Conservation (phyloP, 2,888 invertebrate genomes). For the Scelioninae gen. 2 region DNA sequence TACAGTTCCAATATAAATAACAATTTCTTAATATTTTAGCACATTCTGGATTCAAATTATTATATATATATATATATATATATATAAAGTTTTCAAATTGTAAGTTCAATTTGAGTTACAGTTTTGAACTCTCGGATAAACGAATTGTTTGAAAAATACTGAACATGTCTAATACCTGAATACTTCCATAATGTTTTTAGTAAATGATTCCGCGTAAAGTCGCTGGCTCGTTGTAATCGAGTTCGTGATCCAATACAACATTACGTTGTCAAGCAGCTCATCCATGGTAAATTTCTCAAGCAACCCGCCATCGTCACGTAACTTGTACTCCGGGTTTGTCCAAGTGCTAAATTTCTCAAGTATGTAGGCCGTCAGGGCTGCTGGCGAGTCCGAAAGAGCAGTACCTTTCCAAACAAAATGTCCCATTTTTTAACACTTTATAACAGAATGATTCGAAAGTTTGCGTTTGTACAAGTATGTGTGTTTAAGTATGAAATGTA, state of each 20-base stretch:
- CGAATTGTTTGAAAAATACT: too few relatives aligned
- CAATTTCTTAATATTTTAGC: too few relatives aligned
- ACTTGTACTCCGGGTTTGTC: conserved; percentile 78
- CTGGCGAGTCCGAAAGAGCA: conserved; percentile 85
- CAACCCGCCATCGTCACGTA: conserved; percentile 81
- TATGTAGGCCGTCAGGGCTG: conserved; percentile 92
- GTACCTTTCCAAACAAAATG: conserved; percentile 76
- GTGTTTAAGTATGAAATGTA: not conserved
- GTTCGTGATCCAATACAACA: conserved; percentile 88
- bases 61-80: too few relatives aligned
- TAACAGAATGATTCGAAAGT: conserved; percentile 22
- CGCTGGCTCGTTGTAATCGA: conserved; percentile 86
- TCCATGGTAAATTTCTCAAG: conserved; percentile 81
- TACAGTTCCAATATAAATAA: too few relatives aligned
- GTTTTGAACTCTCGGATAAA: too few relatives aligned
- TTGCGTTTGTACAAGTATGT: conserved; percentile 4
- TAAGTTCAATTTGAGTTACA: too few relatives aligned
- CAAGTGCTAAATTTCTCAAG: conserved; percentile 91
- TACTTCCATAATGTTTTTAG: conserved; percentile 66
- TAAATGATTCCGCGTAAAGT: conserved; percentile 82
- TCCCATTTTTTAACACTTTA: not conserved
- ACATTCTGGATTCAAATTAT: too few relatives aligned
- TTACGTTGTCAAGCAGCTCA: conserved; percentile 85
- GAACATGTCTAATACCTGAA: too few relatives aligned
- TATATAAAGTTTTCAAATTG: too few relatives aligned